Evolutionary conservation across 2,888 invertebrate genomes (phyloP).

Genomic region (Neuroscelio doddi): DNA sequence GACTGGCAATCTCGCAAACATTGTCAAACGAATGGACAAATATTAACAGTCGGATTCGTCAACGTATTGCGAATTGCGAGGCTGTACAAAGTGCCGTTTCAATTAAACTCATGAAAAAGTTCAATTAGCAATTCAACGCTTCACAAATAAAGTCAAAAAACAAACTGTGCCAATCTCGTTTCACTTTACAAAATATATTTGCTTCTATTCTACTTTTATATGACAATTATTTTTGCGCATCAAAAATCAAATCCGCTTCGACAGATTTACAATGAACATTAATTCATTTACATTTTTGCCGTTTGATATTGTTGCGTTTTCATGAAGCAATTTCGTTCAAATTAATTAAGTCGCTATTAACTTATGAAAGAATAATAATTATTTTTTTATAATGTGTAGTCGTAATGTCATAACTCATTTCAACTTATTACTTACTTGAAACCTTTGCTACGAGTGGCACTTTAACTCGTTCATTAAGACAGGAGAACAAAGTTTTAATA

Average conservation of each 20-base stretch:
- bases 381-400: neutral
- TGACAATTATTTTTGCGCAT: too few species aligned
- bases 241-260: too few species aligned
- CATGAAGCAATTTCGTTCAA: too few species aligned
- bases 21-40: slow-evolving; percentile 36
- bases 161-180: neutral
- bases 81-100: slow-evolving; percentile 16
- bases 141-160: slow-evolving; percentile 4
- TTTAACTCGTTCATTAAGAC: slow-evolving; percentile 62
- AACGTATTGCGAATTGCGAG: slow-evolving; percentile 3
- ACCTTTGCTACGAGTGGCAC: slow-evolving; percentile 28
- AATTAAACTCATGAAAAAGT: slow-evolving; percentile 24
- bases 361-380: neutral
- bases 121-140: slow-evolving; percentile 23
- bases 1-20: slow-evolving; percentile 36
- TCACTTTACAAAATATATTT: neutral
- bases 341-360: too few species aligned
- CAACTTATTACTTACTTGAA: neutral
- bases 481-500: slow-evolving; percentile 60
- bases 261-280: too few species aligned
- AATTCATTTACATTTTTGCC: too few species aligned
- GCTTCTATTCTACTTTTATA: too few species aligned
- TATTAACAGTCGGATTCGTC: slow-evolving; percentile 29
- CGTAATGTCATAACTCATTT: neutral
- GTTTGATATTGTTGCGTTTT: too few species aligned